Conservation (phyloP, 2,888 invertebrate species). For the Cryptus viduatorius region DNA sequence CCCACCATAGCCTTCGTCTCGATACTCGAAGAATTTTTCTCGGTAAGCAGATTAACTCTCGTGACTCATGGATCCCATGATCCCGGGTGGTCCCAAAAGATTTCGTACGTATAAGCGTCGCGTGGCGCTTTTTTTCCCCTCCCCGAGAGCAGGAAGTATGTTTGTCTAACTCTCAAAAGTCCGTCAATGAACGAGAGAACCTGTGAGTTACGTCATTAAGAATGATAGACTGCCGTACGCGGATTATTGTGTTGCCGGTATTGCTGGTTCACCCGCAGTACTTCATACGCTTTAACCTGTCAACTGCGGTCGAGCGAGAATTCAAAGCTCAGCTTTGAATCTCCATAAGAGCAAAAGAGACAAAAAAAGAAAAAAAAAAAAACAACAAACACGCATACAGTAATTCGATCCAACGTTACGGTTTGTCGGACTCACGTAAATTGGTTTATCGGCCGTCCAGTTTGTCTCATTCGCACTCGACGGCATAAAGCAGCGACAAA, state of each 20-base stretch:
- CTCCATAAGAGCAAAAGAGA: conserved; percentile 16
- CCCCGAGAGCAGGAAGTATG: conserved; percentile 42
- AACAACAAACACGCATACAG: conserved; percentile 1
- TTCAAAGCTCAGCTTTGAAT: neutral
- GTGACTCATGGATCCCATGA: conserved; percentile 39
- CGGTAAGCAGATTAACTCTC: conserved; percentile 48
- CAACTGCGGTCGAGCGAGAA: conserved; percentile 20
- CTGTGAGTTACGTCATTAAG: conserved; percentile 33
- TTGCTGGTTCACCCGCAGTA: conserved; percentile 6
- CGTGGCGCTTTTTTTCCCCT: conserved; percentile 19
- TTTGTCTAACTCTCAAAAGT: conserved; percentile 50
- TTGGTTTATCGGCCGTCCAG: conserved; percentile 54
- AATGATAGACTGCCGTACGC: conserved; percentile 31
- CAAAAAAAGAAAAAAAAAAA: conserved; percentile 4
- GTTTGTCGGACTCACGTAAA: conserved; percentile 52
- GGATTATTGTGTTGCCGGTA: conserved; percentile 34
- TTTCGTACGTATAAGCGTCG: conserved; percentile 11
- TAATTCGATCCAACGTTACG: conserved; percentile 39
- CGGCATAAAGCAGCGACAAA: neutral
- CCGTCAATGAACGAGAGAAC: conserved; percentile 29
- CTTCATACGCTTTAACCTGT: conserved; percentile 42
- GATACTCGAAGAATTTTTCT: conserved; percentile 23
- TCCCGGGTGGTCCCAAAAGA: conserved; percentile 57
- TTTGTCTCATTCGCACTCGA: neutral
- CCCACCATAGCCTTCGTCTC: neutral